Evolutionary conservation across 2,113 vertebrate genomes (phyloP), one percentile per base, ranked within the genome.

Genomic region (Tenebrosternarchus preto): DNA sequence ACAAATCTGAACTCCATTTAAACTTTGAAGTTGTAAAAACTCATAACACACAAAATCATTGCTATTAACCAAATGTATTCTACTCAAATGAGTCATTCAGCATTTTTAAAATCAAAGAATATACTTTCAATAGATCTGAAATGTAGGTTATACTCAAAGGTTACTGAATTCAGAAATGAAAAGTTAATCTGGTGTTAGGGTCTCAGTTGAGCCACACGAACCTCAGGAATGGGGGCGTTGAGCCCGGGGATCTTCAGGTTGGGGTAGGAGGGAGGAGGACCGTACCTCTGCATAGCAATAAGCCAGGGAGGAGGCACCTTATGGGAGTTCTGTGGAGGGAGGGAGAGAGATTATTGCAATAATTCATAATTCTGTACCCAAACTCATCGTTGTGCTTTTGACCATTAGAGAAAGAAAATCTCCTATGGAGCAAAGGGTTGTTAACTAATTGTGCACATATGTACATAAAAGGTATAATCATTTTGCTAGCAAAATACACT

Each of bases 251-350:
- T 96, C 88, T 96, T 97, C 59, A 97, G 93, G 81, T 96, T 97
- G 17, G 96, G 96, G 83, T 97, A 97, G 0, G 96, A 97, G 0
- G 96, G 96, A 0, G 95, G 96, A 2, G 96, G 95, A 2, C 95
- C 96, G 6, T 96, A 97, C 63, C 95, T 85, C 91, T 97, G 95
- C 95, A 97, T 97, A 86, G 96, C 96, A 1, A 97, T 97, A 82
- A 97, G 85, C 96, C 96, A 97, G 0, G 96, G 96, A 19, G 96
- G 96, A 1, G 96, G 96, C 16, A 97, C 96, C 85, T 97, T 97
- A 90, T 96, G 95, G 6, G 95, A 94, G 46, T 97, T 97, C 96
- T 97, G 85, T 0, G 17, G 25, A 27, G 17, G 75, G 31, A 63
- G 6, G 80, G 39, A 81, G 24, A 70, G 6, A 72, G 1, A 50